These are phyloP conservation scores for Eidolon helvum DNA, from an alignment of 2,113 vertebrate genomes.

Conservation along the genomic window DNA sequence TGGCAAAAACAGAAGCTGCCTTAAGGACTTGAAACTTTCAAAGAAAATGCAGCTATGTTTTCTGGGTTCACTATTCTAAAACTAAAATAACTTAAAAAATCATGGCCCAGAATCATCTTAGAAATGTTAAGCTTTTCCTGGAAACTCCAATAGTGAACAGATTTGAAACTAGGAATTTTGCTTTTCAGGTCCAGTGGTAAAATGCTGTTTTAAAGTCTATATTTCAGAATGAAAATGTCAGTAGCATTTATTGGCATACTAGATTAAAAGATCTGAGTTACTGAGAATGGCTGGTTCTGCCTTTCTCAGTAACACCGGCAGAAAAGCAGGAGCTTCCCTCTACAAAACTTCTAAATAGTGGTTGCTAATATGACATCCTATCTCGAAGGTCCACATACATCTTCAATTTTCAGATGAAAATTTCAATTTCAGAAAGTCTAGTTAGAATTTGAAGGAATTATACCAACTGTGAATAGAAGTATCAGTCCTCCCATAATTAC, in stretches of 20 bases:
- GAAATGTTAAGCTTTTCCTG: background rate
- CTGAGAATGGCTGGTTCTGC: background rate
- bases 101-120: background rate
- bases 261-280: background rate
- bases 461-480: background rate
- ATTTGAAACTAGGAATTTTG: slow-evolving; percentile 14
- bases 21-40: background rate
- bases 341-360: background rate
- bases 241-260: background rate
- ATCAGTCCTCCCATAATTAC: background rate
- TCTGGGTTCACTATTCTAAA: background rate
- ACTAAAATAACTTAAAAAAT: background rate
- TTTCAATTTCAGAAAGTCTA: slow-evolving; percentile 10
- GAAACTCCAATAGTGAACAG: background rate
- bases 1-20: background rate
- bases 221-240: background rate
- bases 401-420: background rate
- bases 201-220: background rate
- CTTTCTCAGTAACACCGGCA: background rate
- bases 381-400: background rate
- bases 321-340: background rate
- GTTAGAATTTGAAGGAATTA: background rate
- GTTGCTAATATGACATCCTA: background rate
- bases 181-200: background rate
- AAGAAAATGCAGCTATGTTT: background rate